A percentile compares a stretch with the other conserved stretches of the same genome.
Evolutionary conservation across 2,113 vertebrate species (phyloP).

Genomic region (Jaculus jaculus): DNA sequence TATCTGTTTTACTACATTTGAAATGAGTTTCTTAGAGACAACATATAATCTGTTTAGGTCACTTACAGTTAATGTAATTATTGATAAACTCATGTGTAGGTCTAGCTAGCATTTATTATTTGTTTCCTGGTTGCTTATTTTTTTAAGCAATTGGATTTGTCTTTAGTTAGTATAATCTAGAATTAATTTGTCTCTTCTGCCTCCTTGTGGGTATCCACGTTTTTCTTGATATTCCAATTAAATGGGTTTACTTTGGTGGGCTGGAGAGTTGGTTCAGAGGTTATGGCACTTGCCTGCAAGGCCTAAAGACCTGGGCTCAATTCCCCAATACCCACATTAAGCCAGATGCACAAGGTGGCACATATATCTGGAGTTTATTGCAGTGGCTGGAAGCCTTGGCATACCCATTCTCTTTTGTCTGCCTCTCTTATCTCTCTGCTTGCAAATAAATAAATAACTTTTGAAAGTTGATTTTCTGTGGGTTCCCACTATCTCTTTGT

Average conservation of each 20-base stretch:
- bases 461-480: not conserved
- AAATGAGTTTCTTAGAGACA: not conserved
- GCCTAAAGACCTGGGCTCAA: no score
- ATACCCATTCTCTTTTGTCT: no score
- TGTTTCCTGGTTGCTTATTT: conserved; percentile 13
- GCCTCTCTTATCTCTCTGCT: no score
- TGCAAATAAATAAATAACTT: no score
- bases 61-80: conserved; percentile 12
- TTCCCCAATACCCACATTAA: no score
- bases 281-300: no score
- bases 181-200: not conserved
- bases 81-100: not conserved
- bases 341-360: no score
- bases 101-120: not conserved
- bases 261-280: no score
- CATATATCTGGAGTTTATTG: no score
- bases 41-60: not conserved
- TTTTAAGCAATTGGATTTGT: not conserved
- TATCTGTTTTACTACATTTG: not conserved
- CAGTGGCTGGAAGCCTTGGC: no score
- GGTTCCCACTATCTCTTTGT: not conserved
- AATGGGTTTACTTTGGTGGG: not conserved
- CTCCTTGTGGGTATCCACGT: not conserved
- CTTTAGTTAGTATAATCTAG: not conserved
- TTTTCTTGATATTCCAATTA: conserved; percentile 26